phyloP scores from a whole-genome alignment of 2,888 invertebrate genomes.

The Galeruca laticollis region DNA sequence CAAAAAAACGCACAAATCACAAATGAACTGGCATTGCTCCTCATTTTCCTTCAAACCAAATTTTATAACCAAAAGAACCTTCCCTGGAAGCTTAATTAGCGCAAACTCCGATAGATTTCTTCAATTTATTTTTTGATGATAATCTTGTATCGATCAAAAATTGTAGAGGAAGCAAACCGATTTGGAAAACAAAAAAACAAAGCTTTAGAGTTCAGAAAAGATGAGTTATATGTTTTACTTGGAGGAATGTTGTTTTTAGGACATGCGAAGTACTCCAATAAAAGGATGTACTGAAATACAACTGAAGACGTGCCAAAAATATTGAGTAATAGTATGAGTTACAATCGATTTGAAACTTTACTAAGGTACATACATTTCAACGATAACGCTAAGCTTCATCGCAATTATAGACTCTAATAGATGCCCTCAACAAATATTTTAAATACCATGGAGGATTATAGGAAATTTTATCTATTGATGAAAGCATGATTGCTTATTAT shows the following conservation, averaged over 20 bases:
- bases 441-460: conserved; percentile 28
- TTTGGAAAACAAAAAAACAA: conserved; percentile 42
- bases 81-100: too few species aligned
- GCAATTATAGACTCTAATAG: conserved; percentile 34
- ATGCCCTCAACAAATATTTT: conserved; percentile 30
- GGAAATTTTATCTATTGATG: too few species aligned
- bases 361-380: conserved; percentile 34
- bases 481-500: too few species aligned
- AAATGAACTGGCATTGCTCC: not conserved
- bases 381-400: conserved; percentile 30
- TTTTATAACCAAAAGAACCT: not conserved
- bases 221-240: conserved; percentile 40
- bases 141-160: conserved; percentile 20
- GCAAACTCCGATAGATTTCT: conserved; percentile 15
- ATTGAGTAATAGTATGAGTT: conserved; percentile 37
- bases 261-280: conserved; percentile 44
- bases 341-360: conserved; percentile 41
- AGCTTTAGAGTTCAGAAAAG: conserved; percentile 30
- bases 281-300: conserved; percentile 41
- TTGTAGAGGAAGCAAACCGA: conserved; percentile 29
- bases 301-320: too few species aligned
- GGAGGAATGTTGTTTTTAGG: conserved; percentile 41
- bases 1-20: too few species aligned
- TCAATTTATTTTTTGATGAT: conserved; percentile 40
- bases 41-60: not conserved